Percentiles rank a stretch among this genome's conserved stretches.
phyloP scores from a whole-genome alignment of 1,140 invertebrate genomes.

The Megalonaias nervosa region DNA sequence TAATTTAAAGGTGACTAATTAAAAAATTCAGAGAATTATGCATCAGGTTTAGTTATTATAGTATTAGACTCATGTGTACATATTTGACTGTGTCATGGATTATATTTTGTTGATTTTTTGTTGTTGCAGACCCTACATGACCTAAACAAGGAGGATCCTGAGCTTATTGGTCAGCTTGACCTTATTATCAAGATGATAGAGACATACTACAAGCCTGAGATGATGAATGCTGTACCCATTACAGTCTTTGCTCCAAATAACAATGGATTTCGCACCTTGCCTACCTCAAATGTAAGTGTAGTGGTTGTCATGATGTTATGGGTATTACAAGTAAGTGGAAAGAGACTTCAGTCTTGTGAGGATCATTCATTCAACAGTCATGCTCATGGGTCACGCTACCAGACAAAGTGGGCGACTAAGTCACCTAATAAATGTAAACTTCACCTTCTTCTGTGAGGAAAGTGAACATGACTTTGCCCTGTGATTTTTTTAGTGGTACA shows the following conservation, averaged over 20 bases:
- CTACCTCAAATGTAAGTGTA: conserved; percentile 26
- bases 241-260: conserved; percentile 57
- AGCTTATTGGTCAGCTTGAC: conserved; percentile 39
- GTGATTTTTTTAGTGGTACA: too few species aligned
- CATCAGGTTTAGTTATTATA: not conserved
- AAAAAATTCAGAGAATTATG: not conserved
- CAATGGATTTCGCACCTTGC: conserved; percentile 40
- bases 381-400: too few species aligned
- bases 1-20: not conserved
- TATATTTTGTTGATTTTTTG: conserved; percentile 3
- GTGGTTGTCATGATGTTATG: too few species aligned
- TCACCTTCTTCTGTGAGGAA: too few species aligned
- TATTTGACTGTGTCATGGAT: not conserved
- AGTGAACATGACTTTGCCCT: too few species aligned
- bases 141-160: conserved; percentile 38
- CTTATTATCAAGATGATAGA: conserved; percentile 36
- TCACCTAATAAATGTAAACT: too few species aligned
- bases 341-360: too few species aligned
- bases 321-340: too few species aligned
- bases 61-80: not conserved
- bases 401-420: too few species aligned
- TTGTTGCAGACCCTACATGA: conserved; percentile 41
- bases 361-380: too few species aligned
- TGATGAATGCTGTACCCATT: conserved; percentile 53
- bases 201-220: conserved; percentile 35